Evolutionary conservation across 2,888 invertebrate genomes (phyloP), one percentile per base, ranked within the genome.

Genomic region (Odiellus spinosus): DNA sequence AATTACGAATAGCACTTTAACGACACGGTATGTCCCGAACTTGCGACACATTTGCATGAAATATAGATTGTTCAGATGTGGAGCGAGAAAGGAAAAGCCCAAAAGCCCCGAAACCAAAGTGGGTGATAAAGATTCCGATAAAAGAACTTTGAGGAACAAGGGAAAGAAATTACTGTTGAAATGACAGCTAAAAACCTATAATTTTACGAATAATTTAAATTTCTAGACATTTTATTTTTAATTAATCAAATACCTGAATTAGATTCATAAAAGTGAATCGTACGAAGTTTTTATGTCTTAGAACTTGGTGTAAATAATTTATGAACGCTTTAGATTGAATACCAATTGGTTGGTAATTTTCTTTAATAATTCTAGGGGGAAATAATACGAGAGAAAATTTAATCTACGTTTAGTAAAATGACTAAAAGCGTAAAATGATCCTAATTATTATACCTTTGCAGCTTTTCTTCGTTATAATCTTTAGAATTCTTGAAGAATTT

Each of bases 101-200:
- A 41, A 21, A 20, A 41, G 17, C 17, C 18, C 20, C 14, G 41
- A 41, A 20, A 21, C 41, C 10, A 21, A 20, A 20, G 20, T 19
- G 18, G 41, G 41, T 4, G 41, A 41, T 20, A 41, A 11, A 2
- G 21, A 14, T 20, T 21, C 20, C 18, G 19, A 17, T 20, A 41
- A 41, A 14, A 41, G 14, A 4, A 21, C 41, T 21, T 41, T 21
- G 14, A 41, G 20, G 20, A 41, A 41, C 3, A 41, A 20, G 3
- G 41, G 41, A 10, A 41, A 41, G 14, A 41, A 41, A 21, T 41
- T 41, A 19, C 41, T 41, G 20, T 41, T 41, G 20, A 41, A 41
- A 20, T 41, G 41, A 19, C 41, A 41, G 10, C 21, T 41, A n/a
- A 41, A 41, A 14, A 41, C 41, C 41, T 41, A n/a, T 5, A 41